A percentile compares a stretch with the other conserved stretches of the same genome.
These are phyloP conservation scores for Myotis vivesi DNA, from an alignment of 2,797 vertebrate species.

Conservation along the genomic window DNA sequence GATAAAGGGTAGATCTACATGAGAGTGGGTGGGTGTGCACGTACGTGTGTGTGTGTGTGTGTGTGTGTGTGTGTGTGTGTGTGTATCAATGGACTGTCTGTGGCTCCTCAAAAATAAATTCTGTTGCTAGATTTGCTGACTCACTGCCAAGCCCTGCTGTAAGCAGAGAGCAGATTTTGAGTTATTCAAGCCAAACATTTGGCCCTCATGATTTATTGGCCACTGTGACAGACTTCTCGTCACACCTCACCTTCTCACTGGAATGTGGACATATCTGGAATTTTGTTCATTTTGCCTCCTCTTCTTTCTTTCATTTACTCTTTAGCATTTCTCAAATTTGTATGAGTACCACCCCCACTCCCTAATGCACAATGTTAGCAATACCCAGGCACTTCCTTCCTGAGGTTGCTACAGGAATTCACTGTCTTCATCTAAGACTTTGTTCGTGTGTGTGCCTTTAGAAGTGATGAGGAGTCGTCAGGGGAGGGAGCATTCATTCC, in stretches of 20 bases:
- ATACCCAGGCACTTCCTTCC: conserved; percentile 17
- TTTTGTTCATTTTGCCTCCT: conserved; percentile 69
- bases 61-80: neutral
- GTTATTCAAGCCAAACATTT: conserved; percentile 63
- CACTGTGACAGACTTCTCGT: conserved; percentile 64
- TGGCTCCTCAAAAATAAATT: conserved; percentile 70
- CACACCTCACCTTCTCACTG: conserved; percentile 61
- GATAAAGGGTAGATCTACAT: conserved; percentile 1
- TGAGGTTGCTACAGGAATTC: neutral
- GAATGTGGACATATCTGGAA: conserved; percentile 23
- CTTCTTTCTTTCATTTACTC: conserved; percentile 2
- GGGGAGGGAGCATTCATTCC: neutral
- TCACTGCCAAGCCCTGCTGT: conserved; percentile 64
- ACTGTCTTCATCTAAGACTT: neutral
- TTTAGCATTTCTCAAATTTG: neutral
- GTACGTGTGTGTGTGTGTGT: too few relatives aligned
- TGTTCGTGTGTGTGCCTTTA: neutral
- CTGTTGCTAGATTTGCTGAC: conserved; percentile 66
- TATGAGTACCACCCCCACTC: neutral
- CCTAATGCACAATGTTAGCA: neutral
- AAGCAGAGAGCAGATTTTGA: conserved; percentile 63
- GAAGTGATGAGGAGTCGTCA: neutral
- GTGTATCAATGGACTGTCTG: conserved; percentile 61
- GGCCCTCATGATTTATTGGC: conserved; percentile 64
- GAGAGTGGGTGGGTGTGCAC: neutral